Evolutionary conservation across 2,888 invertebrate genomes (phyloP).

Genomic region (Ctenicera cuprea): DNA sequence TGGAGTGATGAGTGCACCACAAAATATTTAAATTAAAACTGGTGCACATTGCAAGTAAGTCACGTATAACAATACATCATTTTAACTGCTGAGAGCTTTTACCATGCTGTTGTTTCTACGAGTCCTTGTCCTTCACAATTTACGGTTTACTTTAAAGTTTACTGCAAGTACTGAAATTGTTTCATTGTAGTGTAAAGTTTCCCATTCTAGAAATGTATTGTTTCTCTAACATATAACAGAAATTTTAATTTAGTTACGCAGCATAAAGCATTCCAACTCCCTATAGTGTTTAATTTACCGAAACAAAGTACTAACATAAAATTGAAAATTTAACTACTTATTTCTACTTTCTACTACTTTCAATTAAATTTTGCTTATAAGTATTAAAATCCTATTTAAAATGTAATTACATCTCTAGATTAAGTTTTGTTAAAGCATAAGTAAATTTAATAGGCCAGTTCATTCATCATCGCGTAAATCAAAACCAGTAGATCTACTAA

Average conservation of each 20-base stretch:
- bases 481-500: too few species aligned
- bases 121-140: not conserved
- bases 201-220: not conserved
- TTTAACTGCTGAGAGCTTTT: conserved; percentile 17
- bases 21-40: conserved; percentile 34
- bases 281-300: too few species aligned
- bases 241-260: not conserved
- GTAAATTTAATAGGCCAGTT: too few species aligned
- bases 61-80: conserved; percentile 29
- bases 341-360: too few species aligned
- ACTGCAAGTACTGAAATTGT: not conserved
- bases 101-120: conserved; percentile 1
- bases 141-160: conserved; percentile 15
- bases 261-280: too few species aligned
- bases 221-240: not conserved
- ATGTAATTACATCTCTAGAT: too few species aligned
- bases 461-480: too few species aligned
- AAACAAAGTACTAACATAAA: too few species aligned
- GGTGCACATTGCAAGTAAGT: conserved; percentile 19
- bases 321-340: too few species aligned
- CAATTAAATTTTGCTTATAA: too few species aligned
- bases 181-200: not conserved
- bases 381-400: too few species aligned
- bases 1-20: conserved; percentile 12
- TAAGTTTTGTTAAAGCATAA: too few species aligned